Base-by-base conservation (phyloP, 53 echinoderm and acorn worm species). In the Stichopus horrens region DNA sequence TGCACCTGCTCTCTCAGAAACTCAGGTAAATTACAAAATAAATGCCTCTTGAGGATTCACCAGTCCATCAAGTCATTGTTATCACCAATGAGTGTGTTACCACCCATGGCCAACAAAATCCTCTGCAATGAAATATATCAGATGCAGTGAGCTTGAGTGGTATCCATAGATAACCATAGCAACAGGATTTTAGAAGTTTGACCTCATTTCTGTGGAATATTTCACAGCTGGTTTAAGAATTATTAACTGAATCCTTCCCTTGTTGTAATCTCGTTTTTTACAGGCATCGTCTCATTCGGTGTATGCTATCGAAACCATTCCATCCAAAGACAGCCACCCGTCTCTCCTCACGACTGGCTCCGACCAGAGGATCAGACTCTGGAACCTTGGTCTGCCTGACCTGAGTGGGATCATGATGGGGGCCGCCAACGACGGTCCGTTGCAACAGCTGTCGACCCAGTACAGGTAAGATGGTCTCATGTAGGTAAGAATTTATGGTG, bases 261-360 rank as follows among this genome's bases (percentile, higher is more conserved):
- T 11, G 8, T 4, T 14, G 19, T 68, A 14, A 60, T 60, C 19
- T 68, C 16, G 52, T 16, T 22, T 51, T 60, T 20, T 2, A 8
- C 78, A 98, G 99, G 90, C 95, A 4, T 94, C 99, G 20, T 83
- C 90, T 63, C 95, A 98, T 82, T 96, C 92, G 7, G 96, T 96
- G 4, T 94, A 94, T 52, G 93, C 93, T 79, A 77, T 98, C 76
- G 96, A 94, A 89, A 93, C 94, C 66, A 93, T 94, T 77, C 99
- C 99, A 4, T 93, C 96, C 14, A 91, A 90, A 9, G 96, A 93
- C n/a, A 68, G 89, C 54, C 88, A 91, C 8, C 94, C 99, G 3
- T 89, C 91, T 20, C 89, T 99, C 85, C 91, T 99, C 37, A 99
- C 99, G 7, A 95, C 99, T 4, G 99, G 99, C 1, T 99, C 99